These are phyloP conservation scores for Rhynchotus rufescens DNA, from an alignment of 2,797 vertebrate genomes.

Conservation along the genomic window DNA sequence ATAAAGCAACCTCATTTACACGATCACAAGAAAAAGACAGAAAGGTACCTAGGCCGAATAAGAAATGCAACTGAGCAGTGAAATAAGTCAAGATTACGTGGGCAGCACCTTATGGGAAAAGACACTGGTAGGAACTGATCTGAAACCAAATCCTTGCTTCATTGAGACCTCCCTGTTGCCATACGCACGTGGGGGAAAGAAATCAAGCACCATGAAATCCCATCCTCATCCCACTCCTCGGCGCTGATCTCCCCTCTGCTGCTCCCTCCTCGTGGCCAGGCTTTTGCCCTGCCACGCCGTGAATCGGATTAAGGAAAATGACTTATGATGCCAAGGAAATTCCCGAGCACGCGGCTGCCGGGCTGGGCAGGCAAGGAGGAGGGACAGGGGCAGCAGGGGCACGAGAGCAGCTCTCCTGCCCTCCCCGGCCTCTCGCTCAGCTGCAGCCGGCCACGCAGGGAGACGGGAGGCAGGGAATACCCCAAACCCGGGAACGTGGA, in stretches of 20 bases:
- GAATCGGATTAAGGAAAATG: neutral
- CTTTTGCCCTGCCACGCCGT: neutral
- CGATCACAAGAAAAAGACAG: neutral
- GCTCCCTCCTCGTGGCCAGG: neutral
- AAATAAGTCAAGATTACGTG: neutral
- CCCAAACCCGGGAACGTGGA: neutral
- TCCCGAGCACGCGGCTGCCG: neutral
- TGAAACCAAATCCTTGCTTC: neutral
- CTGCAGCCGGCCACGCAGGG: neutral
- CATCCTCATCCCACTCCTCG: neutral
- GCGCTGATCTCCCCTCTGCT: neutral
- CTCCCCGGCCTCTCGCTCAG: neutral
- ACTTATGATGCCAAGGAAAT: neutral
- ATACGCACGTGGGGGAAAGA: neutral
- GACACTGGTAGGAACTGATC: neutral
- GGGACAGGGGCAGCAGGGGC: neutral
- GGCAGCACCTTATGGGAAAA: neutral
- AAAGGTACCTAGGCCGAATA: neutral
- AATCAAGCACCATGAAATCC: neutral
- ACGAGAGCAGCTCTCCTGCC: rapidly evolving
- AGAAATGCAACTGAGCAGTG: constrained; percentile 1
- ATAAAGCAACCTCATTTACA: neutral
- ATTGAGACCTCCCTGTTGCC: neutral
- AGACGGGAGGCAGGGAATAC: too few species aligned
- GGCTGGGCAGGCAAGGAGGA: neutral